Conservation (phyloP, 2,113 vertebrate genomes). For the Ibidorhyncha struthersii region DNA sequence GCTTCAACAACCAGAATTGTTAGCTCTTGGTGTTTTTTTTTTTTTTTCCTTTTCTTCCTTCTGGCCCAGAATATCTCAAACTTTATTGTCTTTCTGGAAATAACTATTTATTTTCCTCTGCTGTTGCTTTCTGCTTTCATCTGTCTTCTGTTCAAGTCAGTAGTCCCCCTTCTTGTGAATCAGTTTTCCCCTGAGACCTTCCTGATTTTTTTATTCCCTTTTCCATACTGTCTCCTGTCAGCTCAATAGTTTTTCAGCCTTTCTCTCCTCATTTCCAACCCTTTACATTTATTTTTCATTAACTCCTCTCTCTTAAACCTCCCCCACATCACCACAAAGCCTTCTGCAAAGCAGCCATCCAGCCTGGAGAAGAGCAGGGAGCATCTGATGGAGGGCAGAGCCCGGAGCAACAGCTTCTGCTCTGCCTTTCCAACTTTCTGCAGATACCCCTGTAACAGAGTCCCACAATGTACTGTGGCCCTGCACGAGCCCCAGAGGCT, state of each 20-base stretch:
- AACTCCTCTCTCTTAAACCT: neutral
- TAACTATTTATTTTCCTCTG: slow-evolving; percentile 12
- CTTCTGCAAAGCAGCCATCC: neutral
- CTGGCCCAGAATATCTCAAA: neutral
- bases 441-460: neutral
- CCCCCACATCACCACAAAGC: neutral
- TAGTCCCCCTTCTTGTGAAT: neutral
- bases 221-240: neutral
- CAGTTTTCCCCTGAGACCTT: slow-evolving; percentile 5
- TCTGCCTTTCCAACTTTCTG: neutral
- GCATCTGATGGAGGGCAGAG: neutral
- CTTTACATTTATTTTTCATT: slow-evolving; percentile 9
- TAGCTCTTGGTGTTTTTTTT: neutral
- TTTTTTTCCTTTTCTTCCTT: neutral
- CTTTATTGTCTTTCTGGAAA: slow-evolving; percentile 15
- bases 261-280: neutral
- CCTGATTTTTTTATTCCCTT: neutral
- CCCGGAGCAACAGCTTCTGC: neutral
- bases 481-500: fast-evolving
- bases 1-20: neutral
- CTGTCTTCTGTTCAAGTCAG: neutral
- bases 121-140: slow-evolving; percentile 9
- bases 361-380: neutral
- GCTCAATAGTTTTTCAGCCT: neutral
- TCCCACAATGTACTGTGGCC: neutral